phyloP scores from a whole-genome alignment of 1,140 invertebrate species.

The Drosophila ambigua region DNA sequence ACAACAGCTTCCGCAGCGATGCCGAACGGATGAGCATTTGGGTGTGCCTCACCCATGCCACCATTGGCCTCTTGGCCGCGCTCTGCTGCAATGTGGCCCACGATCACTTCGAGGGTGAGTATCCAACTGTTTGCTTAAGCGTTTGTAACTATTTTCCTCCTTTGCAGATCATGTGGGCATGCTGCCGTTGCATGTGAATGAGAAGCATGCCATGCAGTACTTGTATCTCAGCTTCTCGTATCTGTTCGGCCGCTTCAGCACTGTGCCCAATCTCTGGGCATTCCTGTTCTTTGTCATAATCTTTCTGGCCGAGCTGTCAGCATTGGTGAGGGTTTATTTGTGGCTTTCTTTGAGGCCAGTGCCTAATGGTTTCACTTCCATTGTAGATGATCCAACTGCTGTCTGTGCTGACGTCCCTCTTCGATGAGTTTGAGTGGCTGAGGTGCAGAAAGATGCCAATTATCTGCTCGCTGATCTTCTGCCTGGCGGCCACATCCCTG shows the following conservation, averaged over 20 bases:
- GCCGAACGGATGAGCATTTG: constrained; percentile 64
- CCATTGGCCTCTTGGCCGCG: constrained; percentile 59
- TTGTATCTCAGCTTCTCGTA: constrained; percentile 70
- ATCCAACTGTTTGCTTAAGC: no score
- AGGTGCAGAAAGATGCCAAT: constrained; percentile 53
- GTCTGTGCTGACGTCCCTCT: constrained; percentile 68
- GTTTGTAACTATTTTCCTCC: neutral
- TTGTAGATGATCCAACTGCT: constrained; percentile 71
- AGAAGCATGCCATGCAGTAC: constrained; percentile 74
- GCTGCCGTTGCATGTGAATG: constrained; percentile 60
- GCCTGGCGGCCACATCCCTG: constrained; percentile 53
- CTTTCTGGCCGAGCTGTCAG: constrained; percentile 72
- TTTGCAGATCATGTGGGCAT: constrained; percentile 71
- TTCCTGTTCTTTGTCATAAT: constrained; percentile 74
- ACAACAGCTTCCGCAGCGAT: constrained; percentile 75
- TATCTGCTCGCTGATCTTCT: constrained; percentile 41
- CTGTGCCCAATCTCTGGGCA: constrained; percentile 72
- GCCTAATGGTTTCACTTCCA: neutral
- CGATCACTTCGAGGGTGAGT: constrained; percentile 75
- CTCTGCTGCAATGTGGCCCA: constrained; percentile 72
- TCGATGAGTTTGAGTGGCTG: constrained; percentile 75
- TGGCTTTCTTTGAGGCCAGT: neutral
- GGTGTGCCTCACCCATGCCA: constrained; percentile 64
- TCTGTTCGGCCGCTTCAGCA: constrained; percentile 68
- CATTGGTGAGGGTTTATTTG: constrained; percentile 53